These are phyloP conservation scores for Nansenia antarctica DNA, from an alignment of 2,113 vertebrate species.

Conservation along the genomic window DNA sequence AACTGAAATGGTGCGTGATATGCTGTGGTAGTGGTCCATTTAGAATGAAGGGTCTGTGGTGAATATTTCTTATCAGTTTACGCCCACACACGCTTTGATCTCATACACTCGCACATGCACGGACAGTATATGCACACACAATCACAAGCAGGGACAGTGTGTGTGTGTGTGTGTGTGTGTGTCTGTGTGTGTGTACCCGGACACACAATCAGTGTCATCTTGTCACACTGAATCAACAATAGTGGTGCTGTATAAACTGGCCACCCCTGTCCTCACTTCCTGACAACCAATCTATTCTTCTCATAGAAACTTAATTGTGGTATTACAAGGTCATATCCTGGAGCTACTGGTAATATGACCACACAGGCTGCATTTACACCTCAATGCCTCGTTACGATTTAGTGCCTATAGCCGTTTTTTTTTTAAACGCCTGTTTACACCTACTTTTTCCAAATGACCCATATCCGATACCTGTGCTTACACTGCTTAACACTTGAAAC, in stretches of 20 bases:
- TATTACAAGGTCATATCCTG: neutral
- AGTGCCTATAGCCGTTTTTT: no score
- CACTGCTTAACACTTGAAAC: no score
- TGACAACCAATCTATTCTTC: neutral
- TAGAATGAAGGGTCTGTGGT: neutral
- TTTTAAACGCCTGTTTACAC: no score
- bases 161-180: no score
- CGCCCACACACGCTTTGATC: neutral
- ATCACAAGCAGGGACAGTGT: no score
- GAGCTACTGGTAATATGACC: neutral
- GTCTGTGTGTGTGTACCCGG: no score
- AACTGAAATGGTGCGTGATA: neutral
- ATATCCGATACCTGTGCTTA: no score
- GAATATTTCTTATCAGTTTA: neutral
- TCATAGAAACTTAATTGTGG: neutral
- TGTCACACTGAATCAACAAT: conserved; percentile 27
- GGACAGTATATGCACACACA: neutral
- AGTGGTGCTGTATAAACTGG: neutral
- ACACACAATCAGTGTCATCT: neutral
- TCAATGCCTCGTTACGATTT: no score
- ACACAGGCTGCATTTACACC: no score
- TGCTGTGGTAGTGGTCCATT: neutral
- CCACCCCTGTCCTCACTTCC: neutral
- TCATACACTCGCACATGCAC: neutral
- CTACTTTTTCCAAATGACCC: no score